phyloP scores from a whole-genome alignment of 2,888 invertebrate species.

The Macroteleia sp. region DNA sequence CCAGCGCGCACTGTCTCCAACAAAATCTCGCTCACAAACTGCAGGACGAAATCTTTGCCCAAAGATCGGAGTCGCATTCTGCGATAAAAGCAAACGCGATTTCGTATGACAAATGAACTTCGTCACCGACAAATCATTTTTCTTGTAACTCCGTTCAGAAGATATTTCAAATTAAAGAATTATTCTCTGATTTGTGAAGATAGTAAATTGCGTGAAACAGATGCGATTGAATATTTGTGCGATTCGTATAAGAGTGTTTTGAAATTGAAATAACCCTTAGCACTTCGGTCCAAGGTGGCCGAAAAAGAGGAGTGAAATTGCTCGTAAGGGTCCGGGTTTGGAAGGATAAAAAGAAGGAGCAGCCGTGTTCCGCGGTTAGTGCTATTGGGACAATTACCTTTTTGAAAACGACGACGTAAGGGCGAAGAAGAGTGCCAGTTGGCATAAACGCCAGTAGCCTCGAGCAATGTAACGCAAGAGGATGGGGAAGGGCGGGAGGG shows the following conservation, averaged over 20 bases:
- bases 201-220: background rate
- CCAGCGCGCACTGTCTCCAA: slow-evolving; percentile 74
- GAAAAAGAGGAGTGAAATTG: slow-evolving; percentile 35
- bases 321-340: slow-evolving; percentile 11
- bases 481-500: slow-evolving; percentile 67
- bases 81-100: slow-evolving; percentile 16
- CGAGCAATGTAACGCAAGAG: slow-evolving; percentile 73
- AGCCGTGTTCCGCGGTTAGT: slow-evolving; percentile 61
- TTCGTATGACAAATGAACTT: slow-evolving; percentile 62
- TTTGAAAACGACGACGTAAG: slow-evolving; percentile 68
- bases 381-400: slow-evolving; percentile 73
- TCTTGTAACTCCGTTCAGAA: background rate
- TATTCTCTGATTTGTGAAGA: background rate
- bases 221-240: background rate
- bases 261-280: slow-evolving; percentile 66
- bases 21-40: slow-evolving; percentile 72
- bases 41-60: slow-evolving; percentile 51
- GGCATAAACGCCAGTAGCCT: slow-evolving; percentile 79
- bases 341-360: slow-evolving; percentile 49
- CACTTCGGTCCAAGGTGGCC: slow-evolving; percentile 25
- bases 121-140: slow-evolving; percentile 46
- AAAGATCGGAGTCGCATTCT: slow-evolving; percentile 28
- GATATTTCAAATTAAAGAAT: too few relatives aligned
- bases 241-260: slow-evolving; percentile 21
- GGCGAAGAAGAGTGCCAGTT: slow-evolving; percentile 73